Base-by-base conservation (phyloP, 2,888 invertebrate genomes). In the Tribolium freemani region DNA sequence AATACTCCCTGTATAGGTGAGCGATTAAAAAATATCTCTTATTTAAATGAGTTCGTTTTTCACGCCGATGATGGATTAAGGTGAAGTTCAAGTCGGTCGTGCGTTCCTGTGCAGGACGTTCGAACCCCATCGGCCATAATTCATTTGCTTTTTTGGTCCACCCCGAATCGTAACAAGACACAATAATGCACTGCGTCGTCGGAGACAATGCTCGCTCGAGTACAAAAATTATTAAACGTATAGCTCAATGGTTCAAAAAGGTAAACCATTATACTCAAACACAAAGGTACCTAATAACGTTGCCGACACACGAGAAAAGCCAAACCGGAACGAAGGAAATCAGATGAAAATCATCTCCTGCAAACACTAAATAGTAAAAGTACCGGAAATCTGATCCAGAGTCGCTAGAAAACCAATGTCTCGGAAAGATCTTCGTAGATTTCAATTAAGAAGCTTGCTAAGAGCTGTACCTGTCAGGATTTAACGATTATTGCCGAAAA, bases 401-500 rank as follows among this genome's bases (percentile, higher is more conserved):
- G 71, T 78, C 73, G 76, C 74, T 73, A 74, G 75, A 72, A 74
- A 70, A 76, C 64, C 76, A 82, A 81, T 81, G 80, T 80, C 77
- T 77, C 76, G 82, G 81, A 82, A 82, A 81, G 78, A 81, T 81
- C 79, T 77, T 72, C 78, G 73, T 68, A 80, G 81, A 82, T 82
- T 81, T 81, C 82, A 82, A 82, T 82, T 82, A 82, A 80, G 80
- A 75, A 79, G 70, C 79, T 74, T 79, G 78, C 80, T 80, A 80
- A 81, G 80, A 77, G 78, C 75, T 69, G 73, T 82, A 81, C 80
- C 82, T 81, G 81, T 77, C 75, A 78, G 77, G 80, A 79, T 81
- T 81, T 82, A 81, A 82, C 81, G 81, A 80, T 81, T 82, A 82
- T 80, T 80, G 75, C 78, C 77, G 73, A 81, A 81, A 79, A 82